Evolutionary conservation across 2,888 invertebrate genomes (phyloP).

Genomic region (Diadegma fenestrale): DNA sequence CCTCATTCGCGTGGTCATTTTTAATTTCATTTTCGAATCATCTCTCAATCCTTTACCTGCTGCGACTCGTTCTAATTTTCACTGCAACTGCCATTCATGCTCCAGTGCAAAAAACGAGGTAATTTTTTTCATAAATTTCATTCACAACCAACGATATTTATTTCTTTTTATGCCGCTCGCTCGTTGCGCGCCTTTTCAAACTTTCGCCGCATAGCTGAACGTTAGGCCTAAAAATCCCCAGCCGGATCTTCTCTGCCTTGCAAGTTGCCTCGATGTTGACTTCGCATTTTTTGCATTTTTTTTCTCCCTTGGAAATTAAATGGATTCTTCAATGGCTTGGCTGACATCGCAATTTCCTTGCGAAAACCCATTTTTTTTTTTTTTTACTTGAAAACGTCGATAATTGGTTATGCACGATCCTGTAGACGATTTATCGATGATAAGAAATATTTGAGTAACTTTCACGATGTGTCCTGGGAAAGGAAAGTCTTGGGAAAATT

Average conservation of each 20-base stretch:
- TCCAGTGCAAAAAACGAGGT: not conserved
- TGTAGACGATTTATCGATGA: too few relatives aligned
- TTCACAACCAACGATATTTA: not conserved
- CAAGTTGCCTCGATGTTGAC: not conserved
- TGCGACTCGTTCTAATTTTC: not conserved
- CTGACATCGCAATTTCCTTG: too few relatives aligned
- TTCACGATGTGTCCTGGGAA: too few relatives aligned
- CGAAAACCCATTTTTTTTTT: too few relatives aligned
- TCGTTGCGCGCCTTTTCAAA: not conserved
- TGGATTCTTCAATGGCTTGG: too few relatives aligned
- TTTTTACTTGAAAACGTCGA: too few relatives aligned
- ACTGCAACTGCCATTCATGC: not conserved
- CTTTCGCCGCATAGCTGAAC: not conserved
- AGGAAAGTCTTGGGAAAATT: too few relatives aligned
- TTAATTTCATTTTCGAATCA: conserved; percentile 1
- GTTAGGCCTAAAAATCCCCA: conserved; percentile 49
- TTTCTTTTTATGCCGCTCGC: not conserved
- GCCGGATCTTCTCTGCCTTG: not conserved
- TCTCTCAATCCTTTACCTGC: not conserved
- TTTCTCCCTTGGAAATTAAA: not conserved
- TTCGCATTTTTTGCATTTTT: not conserved
- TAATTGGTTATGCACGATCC: too few relatives aligned
- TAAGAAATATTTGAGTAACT: too few relatives aligned
- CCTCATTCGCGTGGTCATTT: conserved; percentile 14
- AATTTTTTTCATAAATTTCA: not conserved